Evolutionary conservation across 2,888 invertebrate genomes (phyloP).

Genomic region (Cheilosia urbana): DNA sequence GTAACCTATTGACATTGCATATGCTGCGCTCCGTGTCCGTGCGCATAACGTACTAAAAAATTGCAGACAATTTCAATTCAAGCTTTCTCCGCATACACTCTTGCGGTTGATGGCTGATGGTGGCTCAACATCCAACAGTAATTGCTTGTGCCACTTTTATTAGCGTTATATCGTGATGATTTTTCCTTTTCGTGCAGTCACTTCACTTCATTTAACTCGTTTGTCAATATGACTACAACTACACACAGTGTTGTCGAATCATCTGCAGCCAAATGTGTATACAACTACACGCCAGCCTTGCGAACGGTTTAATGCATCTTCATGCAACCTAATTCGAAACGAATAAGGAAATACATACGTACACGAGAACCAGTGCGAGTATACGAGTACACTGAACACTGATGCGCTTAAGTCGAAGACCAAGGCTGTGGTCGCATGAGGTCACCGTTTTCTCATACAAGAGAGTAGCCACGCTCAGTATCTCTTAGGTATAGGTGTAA

Average conservation of each 20-base stretch:
- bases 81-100: constrained; percentile 3
- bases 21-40: background rate
- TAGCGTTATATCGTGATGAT: constrained; percentile 34
- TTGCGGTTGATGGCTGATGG: background rate
- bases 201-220: constrained; percentile 8
- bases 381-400: background rate
- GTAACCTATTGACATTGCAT: constrained; percentile 38
- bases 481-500: no score
- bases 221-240: constrained; percentile 39
- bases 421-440: constrained; percentile 51
- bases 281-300: constrained; percentile 1
- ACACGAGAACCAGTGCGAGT: no score
- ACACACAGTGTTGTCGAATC: constrained; percentile 18
- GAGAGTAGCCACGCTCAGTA: background rate
- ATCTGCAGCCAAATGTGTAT: background rate
- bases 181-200: constrained; percentile 23
- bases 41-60: background rate
- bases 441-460: constrained; percentile 38
- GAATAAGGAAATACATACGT: constrained; percentile 39
- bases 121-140: constrained; percentile 31
- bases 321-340: constrained; percentile 43
- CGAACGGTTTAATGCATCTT: constrained; percentile 47
- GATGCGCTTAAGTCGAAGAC: constrained; percentile 47
- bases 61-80: background rate
- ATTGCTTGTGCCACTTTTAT: constrained; percentile 49